phyloP scores from a whole-genome alignment of 2,113 vertebrate genomes.

The Eulacestoma nigropectus region DNA sequence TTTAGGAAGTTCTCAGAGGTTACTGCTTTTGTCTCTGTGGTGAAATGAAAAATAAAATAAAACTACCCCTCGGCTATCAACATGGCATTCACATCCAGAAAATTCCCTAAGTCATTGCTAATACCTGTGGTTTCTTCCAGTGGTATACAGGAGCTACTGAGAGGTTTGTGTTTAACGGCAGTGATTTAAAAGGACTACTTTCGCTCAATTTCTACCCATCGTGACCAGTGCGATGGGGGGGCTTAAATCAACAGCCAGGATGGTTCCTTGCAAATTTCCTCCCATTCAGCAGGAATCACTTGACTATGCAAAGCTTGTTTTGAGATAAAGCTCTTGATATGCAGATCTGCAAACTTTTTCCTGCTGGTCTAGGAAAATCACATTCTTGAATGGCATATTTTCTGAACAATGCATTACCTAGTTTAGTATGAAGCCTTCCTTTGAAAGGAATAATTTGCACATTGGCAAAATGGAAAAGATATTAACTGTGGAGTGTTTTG shows the following conservation, averaged over 20 bases:
- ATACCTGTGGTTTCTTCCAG: background rate
- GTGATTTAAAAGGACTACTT: background rate
- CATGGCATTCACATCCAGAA: background rate
- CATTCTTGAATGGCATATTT: background rate
- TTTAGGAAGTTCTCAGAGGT: background rate
- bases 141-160: background rate
- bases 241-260: background rate
- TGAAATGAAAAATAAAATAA: background rate
- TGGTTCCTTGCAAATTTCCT: background rate
- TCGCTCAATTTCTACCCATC: background rate
- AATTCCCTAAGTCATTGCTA: background rate
- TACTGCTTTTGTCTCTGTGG: background rate
- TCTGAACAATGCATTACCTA: background rate
- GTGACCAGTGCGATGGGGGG: accelerated
- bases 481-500: background rate
- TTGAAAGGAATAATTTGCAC: background rate
- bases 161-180: background rate
- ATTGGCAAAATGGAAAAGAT: background rate
- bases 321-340: background rate
- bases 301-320: background rate
- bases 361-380: background rate
- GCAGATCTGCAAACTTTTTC: background rate
- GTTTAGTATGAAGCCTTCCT: background rate
- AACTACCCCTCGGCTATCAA: background rate
- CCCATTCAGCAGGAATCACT: background rate